Conservation (phyloP, 23 tunicate species). For the Clavelina lepadiformis region DNA sequence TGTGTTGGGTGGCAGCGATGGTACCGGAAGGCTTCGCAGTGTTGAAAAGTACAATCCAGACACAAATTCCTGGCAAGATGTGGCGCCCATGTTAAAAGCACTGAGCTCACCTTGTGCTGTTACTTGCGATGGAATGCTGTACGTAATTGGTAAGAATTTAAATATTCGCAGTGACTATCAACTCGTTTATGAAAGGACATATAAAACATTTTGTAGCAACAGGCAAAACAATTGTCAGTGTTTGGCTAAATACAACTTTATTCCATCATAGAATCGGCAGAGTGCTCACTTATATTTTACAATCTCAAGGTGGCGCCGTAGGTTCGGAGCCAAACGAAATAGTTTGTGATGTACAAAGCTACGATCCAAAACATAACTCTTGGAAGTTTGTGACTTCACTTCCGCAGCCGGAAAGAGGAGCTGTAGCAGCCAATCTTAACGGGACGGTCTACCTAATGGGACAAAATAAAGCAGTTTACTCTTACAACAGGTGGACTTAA, state of each 20-base stretch:
- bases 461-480: conserved; percentile 55
- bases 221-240: too few relatives aligned
- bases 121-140: conserved; percentile 66
- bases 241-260: too few relatives aligned
- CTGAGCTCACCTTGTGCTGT: conserved; percentile 70
- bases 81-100: conserved; percentile 40
- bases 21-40: conserved; percentile 36
- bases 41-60: conserved; percentile 94
- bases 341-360: conserved; percentile 70
- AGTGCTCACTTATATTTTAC: neutral
- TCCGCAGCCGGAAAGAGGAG: conserved; percentile 91
- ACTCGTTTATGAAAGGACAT: too few relatives aligned
- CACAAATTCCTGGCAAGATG: conserved; percentile 70
- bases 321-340: conserved; percentile 51
- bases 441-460: conserved; percentile 91
- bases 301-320: conserved; percentile 73
- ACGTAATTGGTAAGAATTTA: conserved; percentile 57
- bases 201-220: neutral
- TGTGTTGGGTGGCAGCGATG: conserved; percentile 91
- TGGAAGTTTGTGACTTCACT: conserved; percentile 62
- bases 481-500: conserved; percentile 69
- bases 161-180: neutral
- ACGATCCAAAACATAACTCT: conserved; percentile 34
- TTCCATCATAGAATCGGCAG: neutral
- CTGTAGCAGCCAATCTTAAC: conserved; percentile 67